Base-by-base conservation (phyloP, 2,113 vertebrate genomes). In the Forbesichthys agassizii region DNA sequence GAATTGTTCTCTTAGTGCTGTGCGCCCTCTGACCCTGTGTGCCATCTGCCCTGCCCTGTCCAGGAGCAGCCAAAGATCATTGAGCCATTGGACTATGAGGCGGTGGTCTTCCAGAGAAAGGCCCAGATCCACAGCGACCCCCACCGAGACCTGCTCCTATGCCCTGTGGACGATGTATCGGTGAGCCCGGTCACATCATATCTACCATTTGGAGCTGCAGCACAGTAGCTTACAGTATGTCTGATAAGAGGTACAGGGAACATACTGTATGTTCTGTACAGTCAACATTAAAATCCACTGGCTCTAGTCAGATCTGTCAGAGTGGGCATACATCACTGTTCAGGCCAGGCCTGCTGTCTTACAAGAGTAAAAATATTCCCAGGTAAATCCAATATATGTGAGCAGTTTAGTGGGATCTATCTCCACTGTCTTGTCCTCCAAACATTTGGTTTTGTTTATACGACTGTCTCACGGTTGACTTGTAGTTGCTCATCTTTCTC, bases 51-150 rank as follows among this genome's bases (percentile, higher is more conserved):
- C 84, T 74, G 76, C 65, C 57, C 9, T 77, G 9, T 70, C 10
- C 86, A 99, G 97, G 96, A 99, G 88, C 96, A 98, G 90, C 93
- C 95, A 0, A 97, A 97, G 87, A 94, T 98, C 75, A 94, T 99
- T 10, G 96, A 99, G 74, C 96, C 98, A 0, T 86, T 99, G 83
- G 96, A 99, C 89, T 99, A 99, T 58, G 97, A 99, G 86, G 93
- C 94, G 0, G 96, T 98, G 84, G 94, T 99, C 68, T 91, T 94
- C 51, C 96, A 99, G 80, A 94, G 95, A 75, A 98, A 94, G 84
- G 93, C 96, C 20, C 97, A 99, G 92, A 99, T 99, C 89, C 96
- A 96, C 92, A 98, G 94, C 1, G 97, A 99, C 85, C 96, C 97
- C 5, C 94, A 98, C 79, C 85, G 98, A 85, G 98, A 99, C 86